A percentile compares a stretch with the other conserved stretches of the same genome.
Evolutionary conservation across 2,888 invertebrate species (phyloP).

Genomic region (Epinotia bilunana): DNA sequence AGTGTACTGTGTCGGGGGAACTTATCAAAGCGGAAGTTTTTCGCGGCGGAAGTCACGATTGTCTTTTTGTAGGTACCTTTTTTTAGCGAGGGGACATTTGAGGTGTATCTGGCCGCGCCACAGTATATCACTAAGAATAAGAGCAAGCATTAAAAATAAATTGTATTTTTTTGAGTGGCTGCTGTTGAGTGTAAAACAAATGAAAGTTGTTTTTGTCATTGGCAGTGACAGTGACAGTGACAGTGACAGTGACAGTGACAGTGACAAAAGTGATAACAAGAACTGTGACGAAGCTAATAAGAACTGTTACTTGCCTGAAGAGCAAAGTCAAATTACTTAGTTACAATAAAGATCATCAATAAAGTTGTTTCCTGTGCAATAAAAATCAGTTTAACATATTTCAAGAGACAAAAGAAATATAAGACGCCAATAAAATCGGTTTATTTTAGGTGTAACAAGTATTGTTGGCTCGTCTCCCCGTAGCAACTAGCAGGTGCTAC

Average conservation of each 20-base stretch:
- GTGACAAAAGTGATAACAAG: not conserved
- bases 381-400: slow-evolving; percentile 32
- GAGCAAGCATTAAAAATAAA: slow-evolving; percentile 42
- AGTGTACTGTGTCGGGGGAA: slow-evolving; percentile 45
- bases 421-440: slow-evolving; percentile 28
- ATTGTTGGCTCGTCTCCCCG: slow-evolving; percentile 45
- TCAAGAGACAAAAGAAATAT: slow-evolving; percentile 35
- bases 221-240: not conserved
- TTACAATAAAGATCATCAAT: slow-evolving; percentile 10
- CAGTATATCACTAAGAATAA: slow-evolving; percentile 54
- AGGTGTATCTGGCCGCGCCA: slow-evolving; percentile 47
- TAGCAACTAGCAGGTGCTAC: slow-evolving; percentile 57
- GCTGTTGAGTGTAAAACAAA: not conserved
- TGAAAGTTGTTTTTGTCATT: not conserved
- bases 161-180: not conserved
- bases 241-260: not conserved
- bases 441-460: slow-evolving; percentile 35
- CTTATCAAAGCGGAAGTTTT: slow-evolving; percentile 69
- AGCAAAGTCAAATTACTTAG: not conserved
- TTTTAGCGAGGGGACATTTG: slow-evolving; percentile 64
- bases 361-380: slow-evolving; percentile 12
- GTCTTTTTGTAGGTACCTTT: slow-evolving; percentile 67
- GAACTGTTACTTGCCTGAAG: not conserved
- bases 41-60: slow-evolving; percentile 70
- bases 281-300: too few species aligned